phyloP scores from a whole-genome alignment of 2,113 vertebrate genomes.

The Zapus hudsonius region DNA sequence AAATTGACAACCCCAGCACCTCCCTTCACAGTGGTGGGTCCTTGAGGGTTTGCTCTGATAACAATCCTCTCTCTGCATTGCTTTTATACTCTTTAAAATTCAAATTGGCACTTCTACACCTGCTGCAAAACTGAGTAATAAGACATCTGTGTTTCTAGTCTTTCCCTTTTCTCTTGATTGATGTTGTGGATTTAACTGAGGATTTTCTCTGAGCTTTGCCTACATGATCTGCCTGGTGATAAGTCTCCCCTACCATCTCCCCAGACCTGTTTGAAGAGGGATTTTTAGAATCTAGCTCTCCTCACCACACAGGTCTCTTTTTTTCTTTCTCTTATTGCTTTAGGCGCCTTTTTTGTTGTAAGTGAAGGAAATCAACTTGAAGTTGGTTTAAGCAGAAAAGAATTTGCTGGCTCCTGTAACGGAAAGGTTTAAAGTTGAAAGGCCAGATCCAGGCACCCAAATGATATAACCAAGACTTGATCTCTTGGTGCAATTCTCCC shows the following conservation, averaged over 20 bases:
- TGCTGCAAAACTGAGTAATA: constrained; percentile 30
- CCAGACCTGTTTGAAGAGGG: neutral
- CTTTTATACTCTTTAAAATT: constrained; percentile 56
- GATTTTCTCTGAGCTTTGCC: constrained; percentile 11
- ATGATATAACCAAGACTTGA: too few species aligned
- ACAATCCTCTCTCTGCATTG: neutral
- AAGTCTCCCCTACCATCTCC: neutral
- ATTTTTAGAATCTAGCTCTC: neutral
- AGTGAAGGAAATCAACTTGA: neutral
- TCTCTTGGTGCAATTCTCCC: neutral
- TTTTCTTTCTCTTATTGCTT: neutral
- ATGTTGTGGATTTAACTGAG: neutral
- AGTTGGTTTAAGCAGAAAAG: neutral
- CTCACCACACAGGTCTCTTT: neutral
- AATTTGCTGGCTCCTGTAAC: neutral
- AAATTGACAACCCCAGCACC: neutral
- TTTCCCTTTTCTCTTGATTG: constrained; percentile 27
- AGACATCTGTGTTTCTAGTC: neutral
- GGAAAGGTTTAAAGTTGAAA: neutral
- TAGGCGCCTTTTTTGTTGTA: neutral
- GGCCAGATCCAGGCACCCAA: too few species aligned
- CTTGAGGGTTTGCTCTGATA: neutral
- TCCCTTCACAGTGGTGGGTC: neutral
- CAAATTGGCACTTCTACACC: constrained; percentile 45
- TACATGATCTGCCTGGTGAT: neutral